Conservation (phyloP, 2,888 invertebrate species). For the Linnaemya vulpina region DNA sequence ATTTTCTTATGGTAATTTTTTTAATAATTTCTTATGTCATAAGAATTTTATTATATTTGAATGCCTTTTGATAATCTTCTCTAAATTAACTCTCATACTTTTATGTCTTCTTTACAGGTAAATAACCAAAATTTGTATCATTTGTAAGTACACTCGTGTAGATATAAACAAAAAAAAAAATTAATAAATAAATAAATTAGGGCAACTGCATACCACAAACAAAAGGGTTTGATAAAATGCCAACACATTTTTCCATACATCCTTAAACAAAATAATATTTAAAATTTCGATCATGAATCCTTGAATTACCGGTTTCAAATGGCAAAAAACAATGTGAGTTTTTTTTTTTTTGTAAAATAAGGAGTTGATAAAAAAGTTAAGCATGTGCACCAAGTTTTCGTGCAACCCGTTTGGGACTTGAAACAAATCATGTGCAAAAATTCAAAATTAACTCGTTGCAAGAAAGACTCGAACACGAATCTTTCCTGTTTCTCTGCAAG, state of each 20-base stretch:
- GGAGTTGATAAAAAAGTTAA: not conserved
- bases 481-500: conserved; percentile 46
- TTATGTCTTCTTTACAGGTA: conserved; percentile 44
- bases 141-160: conserved; percentile 6
- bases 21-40: no score
- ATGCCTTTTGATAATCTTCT: no score
- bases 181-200: conserved; percentile 11
- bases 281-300: conserved; percentile 52
- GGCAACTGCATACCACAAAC: conserved; percentile 3
- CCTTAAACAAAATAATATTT: conserved; percentile 29
- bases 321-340: not conserved
- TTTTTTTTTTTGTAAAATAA: not conserved
- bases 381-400: not conserved
- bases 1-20: no score
- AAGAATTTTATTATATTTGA: no score
- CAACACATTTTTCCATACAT: conserved; percentile 30
- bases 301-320: conserved; percentile 48
- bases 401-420: conserved; percentile 49
- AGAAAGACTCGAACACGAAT: conserved; percentile 38
- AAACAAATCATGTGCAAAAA: conserved; percentile 64
- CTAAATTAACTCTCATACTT: not conserved
- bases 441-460: conserved; percentile 30
- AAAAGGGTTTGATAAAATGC: conserved; percentile 17
- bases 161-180: not conserved
- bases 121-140: not conserved